phyloP scores from a whole-genome alignment of 2,113 vertebrate genomes.

The Menura novaehollandiae region DNA sequence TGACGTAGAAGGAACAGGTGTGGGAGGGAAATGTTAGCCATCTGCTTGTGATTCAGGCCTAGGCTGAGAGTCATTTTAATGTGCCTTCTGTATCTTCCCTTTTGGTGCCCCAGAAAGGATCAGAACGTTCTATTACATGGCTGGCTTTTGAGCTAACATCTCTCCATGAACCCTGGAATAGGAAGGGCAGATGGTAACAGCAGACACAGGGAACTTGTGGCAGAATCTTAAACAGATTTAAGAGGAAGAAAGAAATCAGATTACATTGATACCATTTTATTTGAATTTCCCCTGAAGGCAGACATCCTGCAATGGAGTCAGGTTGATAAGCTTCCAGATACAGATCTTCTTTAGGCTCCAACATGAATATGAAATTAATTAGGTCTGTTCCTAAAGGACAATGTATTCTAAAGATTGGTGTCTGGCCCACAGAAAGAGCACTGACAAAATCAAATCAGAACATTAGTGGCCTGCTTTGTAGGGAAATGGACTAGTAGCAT shows the following conservation, averaged over 20 bases:
- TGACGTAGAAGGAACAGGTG: neutral
- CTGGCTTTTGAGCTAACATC: neutral
- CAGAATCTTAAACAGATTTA: neutral
- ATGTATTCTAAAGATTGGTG: neutral
- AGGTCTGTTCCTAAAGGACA: neutral
- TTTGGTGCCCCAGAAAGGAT: neutral
- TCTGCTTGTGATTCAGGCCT: slow-evolving; percentile 1
- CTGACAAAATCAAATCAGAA: neutral
- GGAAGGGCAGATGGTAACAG: slow-evolving; percentile 15
- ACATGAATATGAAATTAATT: neutral
- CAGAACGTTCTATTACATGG: neutral
- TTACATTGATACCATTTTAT: neutral
- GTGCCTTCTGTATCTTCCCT: neutral
- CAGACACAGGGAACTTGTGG: neutral
- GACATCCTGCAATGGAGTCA: neutral
- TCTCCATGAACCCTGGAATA: neutral
- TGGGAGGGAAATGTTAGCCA: slow-evolving; percentile 5
- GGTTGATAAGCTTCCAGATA: neutral
- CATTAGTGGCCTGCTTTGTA: neutral
- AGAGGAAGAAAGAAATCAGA: neutral
- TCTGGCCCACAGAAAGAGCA: neutral
- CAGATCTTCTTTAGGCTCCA: neutral
- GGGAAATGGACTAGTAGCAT: neutral
- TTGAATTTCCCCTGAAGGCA: neutral
- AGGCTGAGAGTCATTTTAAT: neutral